These are phyloP conservation scores for Arctopsyche grandis DNA, from an alignment of 1,140 invertebrate genomes.

Conservation along the genomic window DNA sequence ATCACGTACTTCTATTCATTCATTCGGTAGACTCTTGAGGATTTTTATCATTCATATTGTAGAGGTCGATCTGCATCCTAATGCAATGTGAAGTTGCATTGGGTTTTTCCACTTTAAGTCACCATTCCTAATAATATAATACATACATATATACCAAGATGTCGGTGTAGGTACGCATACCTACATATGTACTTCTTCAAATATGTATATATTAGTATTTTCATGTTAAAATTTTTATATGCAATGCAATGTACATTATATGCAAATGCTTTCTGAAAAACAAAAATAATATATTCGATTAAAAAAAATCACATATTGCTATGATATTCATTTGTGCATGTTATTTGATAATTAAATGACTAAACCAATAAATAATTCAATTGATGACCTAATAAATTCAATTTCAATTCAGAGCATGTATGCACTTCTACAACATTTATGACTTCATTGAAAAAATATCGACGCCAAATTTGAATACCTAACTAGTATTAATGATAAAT, in stretches of 20 bases:
- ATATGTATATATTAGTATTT: too few relatives aligned
- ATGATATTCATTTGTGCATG: too few relatives aligned
- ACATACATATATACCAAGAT: too few relatives aligned
- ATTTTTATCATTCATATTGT: not conserved
- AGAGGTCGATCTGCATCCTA: not conserved
- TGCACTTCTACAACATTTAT: not conserved
- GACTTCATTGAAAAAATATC: not conserved
- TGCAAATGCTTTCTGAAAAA: too few relatives aligned
- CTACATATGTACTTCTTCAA: too few relatives aligned
- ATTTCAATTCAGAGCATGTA: not conserved
- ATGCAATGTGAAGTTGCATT: not conserved
- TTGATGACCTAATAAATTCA: not conserved
- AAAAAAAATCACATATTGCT: too few relatives aligned
- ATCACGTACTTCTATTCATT: constrained; percentile 6
- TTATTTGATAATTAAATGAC: not conserved
- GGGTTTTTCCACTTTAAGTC: not conserved
- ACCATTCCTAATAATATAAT: not conserved
- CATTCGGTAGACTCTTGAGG: not conserved
- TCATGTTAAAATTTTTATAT: too few relatives aligned
- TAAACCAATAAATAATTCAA: not conserved
- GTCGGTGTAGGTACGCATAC: too few relatives aligned
- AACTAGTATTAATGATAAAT: not conserved
- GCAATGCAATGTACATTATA: too few relatives aligned
- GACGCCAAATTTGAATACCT: not conserved
- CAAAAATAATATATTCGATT: too few relatives aligned